Percentiles rank a stretch among this genome's conserved stretches.
Evolutionary conservation across 2,113 vertebrate species (phyloP).

Genomic region (Vulpes ferrilata): DNA sequence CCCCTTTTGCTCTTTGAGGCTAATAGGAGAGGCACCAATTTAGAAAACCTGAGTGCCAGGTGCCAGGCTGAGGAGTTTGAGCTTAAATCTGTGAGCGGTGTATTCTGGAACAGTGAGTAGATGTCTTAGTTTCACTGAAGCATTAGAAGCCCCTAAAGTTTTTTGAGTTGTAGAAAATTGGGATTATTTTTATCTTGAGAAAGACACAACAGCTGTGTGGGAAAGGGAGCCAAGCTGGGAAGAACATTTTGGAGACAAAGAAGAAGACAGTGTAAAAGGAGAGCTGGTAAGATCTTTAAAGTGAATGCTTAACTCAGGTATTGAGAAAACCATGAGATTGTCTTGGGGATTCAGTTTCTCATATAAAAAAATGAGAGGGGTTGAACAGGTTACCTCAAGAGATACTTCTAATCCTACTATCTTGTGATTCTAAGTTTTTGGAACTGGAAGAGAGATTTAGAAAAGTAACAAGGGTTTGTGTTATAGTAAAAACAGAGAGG

Average conservation of each 20-base stretch:
- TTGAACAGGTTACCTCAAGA: not conserved
- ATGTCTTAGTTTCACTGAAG: not conserved
- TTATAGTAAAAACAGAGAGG: not conserved
- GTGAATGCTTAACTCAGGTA: not conserved
- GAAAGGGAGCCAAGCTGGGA: not conserved
- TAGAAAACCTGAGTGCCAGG: not conserved
- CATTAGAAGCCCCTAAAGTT: not conserved
- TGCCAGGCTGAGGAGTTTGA: not conserved
- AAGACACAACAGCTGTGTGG: not conserved
- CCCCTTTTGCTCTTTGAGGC: not conserved
- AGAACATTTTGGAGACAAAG: constrained; percentile 26
- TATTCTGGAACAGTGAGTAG: not conserved
- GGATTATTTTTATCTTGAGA: not conserved
- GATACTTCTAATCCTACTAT: not conserved
- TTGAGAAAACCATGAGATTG: not conserved
- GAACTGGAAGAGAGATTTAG: not conserved
- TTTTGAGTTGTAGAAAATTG: not conserved
- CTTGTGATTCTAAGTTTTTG: not conserved
- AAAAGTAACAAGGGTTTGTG: not conserved
- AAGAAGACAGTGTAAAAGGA: not conserved
- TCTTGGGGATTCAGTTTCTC: not conserved
- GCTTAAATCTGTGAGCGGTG: not conserved
- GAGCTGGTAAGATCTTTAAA: not conserved
- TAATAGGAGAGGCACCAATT: not conserved
- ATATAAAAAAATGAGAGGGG: not conserved